A percentile compares a stretch with the other conserved stretches of the same genome.
phyloP scores from a whole-genome alignment of 1,140 invertebrate genomes.

The Cydia splendana region DNA sequence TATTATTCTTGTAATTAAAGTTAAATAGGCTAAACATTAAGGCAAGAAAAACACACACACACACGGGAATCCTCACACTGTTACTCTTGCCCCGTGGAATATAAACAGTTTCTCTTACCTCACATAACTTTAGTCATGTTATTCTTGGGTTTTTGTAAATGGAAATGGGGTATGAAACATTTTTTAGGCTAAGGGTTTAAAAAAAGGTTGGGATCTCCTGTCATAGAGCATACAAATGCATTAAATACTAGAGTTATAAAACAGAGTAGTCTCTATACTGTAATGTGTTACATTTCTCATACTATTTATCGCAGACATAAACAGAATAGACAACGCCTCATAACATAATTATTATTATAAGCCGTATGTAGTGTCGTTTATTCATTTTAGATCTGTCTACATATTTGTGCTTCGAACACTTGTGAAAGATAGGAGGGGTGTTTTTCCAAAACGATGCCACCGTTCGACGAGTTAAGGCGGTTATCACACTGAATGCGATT shows the following conservation, averaged over 20 bases:
- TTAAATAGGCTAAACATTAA: too few relatives aligned
- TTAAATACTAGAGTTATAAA: not conserved
- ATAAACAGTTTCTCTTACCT: too few relatives aligned
- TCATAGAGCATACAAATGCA: not conserved
- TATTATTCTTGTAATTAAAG: too few relatives aligned
- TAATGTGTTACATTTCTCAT: not conserved
- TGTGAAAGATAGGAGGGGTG: not conserved
- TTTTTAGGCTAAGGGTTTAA: too few relatives aligned
- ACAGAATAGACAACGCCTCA: not conserved
- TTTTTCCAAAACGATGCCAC: not conserved
- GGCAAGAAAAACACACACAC: too few relatives aligned
- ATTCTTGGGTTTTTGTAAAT: too few relatives aligned
- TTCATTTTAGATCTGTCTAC: not conserved
- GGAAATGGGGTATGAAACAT: too few relatives aligned
- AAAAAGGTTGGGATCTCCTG: not conserved
- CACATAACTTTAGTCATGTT: too few relatives aligned
- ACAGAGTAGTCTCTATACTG: constrained; percentile 2
- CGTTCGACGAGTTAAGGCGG: too few relatives aligned
- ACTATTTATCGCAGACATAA: not conserved
- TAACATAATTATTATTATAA: not conserved
- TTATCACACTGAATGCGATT: too few relatives aligned
- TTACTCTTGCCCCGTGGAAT: too few relatives aligned
- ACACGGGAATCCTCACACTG: too few relatives aligned
- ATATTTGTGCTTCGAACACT: constrained; percentile 1
- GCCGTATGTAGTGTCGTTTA: not conserved